Percentiles rank a stretch among this genome's conserved stretches.
phyloP scores from a whole-genome alignment of 1,140 invertebrate genomes.

The Nasonia longicornis region DNA sequence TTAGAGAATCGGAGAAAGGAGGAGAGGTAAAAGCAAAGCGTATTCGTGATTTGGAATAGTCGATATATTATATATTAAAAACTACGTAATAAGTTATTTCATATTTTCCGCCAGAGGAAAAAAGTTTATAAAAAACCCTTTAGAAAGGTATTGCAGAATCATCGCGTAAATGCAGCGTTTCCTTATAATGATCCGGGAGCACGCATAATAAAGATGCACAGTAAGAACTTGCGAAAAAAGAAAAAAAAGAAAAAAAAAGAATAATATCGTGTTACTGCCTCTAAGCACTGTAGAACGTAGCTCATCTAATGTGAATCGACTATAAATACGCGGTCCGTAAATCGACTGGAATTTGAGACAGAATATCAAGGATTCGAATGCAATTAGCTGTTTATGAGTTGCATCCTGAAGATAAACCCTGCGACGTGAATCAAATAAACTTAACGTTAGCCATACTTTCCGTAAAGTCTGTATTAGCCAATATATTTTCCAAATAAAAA shows the following conservation, averaged over 20 bases:
- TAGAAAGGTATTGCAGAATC: constrained; percentile 28
- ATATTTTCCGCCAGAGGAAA: constrained; percentile 32
- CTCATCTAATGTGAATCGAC: constrained; percentile 53
- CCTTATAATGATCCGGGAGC: constrained; percentile 22
- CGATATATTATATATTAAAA: constrained; percentile 15
- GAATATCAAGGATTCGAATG: background rate
- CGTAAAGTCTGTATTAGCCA: background rate
- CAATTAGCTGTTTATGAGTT: background rate
- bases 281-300: constrained; percentile 55
- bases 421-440: background rate
- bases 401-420: background rate
- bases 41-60: constrained; percentile 36
- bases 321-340: constrained; percentile 35
- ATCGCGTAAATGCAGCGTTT: constrained; percentile 24
- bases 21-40: constrained; percentile 32
- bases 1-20: constrained; percentile 38
- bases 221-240: constrained; percentile 42
- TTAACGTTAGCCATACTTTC: background rate
- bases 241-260: constrained; percentile 33
- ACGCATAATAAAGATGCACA: constrained; percentile 25
- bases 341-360: constrained; percentile 30
- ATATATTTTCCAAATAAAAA: no score
- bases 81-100: constrained; percentile 43
- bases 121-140: constrained; percentile 35
- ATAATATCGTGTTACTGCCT: constrained; percentile 59